Percentiles rank a stretch among this genome's conserved stretches.
These are phyloP conservation scores for Merops nubicus DNA, from an alignment of 2,113 vertebrate genomes.

Conservation along the genomic window DNA sequence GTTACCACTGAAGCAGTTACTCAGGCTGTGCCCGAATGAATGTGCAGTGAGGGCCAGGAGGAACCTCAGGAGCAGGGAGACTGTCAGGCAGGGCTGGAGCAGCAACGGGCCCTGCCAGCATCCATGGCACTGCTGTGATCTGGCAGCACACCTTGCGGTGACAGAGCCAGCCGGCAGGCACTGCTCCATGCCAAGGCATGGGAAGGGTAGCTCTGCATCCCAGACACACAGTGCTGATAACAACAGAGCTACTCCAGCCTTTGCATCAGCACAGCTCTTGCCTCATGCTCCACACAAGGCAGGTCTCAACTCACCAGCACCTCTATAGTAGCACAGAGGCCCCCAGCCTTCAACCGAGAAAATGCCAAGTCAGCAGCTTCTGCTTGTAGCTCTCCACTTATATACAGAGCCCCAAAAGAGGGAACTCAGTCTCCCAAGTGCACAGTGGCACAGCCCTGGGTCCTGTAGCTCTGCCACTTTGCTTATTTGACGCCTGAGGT, in stretches of 20 bases:
- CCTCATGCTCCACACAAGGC: not conserved
- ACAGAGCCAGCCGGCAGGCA: not conserved
- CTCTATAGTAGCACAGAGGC: not conserved
- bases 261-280: not conserved
- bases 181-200: not conserved
- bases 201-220: not conserved
- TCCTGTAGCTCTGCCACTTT: not conserved
- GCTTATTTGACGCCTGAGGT: not conserved
- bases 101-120: rapidly evolving
- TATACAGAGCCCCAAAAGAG: not conserved
- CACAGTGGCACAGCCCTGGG: not conserved
- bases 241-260: not conserved
- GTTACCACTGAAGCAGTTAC: not conserved
- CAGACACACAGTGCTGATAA: not conserved
- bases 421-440: not conserved
- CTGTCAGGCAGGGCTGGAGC: rapidly evolving
- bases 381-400: not conserved
- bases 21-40: not conserved
- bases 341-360: not conserved
- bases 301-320: not conserved
- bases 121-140: not conserved
- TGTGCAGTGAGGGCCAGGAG: rapidly evolving
- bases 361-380: not conserved
- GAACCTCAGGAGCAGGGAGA: not conserved
- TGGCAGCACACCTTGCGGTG: rapidly evolving